These are phyloP conservation scores for Parazoanthus darwini DNA, from an alignment of 92 coral and sea anemone genomes.

Conservation along the genomic window DNA sequence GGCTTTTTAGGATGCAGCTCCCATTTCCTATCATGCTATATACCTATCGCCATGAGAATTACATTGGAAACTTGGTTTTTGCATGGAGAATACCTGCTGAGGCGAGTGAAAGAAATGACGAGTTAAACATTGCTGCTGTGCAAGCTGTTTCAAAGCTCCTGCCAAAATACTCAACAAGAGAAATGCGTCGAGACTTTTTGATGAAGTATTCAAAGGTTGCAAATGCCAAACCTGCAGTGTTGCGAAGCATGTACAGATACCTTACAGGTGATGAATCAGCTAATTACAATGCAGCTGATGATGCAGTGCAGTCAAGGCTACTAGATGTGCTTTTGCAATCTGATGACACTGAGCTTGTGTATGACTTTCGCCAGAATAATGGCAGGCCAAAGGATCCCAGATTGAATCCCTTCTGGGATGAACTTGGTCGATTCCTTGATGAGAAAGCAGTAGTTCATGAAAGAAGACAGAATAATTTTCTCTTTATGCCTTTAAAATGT, in stretches of 20 bases:
- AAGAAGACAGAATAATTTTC: conserved; percentile 6
- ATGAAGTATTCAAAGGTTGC: neutral
- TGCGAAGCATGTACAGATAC: conserved; percentile 16
- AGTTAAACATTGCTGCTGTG: neutral
- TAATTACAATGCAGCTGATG: conserved; percentile 3
- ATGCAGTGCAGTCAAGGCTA: conserved; percentile 3
- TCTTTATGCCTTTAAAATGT: conserved; percentile 3
- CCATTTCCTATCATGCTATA: neutral
- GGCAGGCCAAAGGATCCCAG: conserved; percentile 21
- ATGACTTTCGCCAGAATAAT: conserved; percentile 18
- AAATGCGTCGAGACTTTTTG: neutral
- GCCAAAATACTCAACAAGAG: neutral
- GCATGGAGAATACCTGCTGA: neutral
- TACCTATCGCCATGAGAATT: neutral
- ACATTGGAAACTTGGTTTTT: neutral
- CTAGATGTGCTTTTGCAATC: neutral
- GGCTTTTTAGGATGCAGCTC: neutral
- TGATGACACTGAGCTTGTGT: conserved; percentile 4
- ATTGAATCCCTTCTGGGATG: conserved; percentile 28
- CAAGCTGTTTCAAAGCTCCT: neutral
- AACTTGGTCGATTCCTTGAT: conserved; percentile 18
- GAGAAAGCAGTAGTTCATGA: conserved; percentile 22
- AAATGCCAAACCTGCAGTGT: conserved; percentile 13
- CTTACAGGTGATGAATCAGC: conserved; percentile 24
- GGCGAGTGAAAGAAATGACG: neutral